A percentile compares a stretch with the other conserved stretches of the same genome.
Conservation (phyloP, 2,888 invertebrate genomes). For the Aricia artaxerxes region DNA sequence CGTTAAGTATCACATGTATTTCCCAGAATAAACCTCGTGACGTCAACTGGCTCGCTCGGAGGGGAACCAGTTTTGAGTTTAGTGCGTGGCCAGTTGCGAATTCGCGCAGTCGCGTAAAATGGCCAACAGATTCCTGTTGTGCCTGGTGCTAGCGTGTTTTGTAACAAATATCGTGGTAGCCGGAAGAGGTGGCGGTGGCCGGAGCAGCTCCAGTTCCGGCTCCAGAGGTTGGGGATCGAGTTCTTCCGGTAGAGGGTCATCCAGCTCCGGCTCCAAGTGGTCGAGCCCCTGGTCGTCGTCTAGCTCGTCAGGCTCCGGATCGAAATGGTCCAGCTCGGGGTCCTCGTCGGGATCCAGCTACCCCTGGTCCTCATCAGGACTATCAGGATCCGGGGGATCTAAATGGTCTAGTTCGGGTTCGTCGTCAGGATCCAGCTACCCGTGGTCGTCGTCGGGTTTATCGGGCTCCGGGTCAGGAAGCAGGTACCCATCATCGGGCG, state of each 20-base stretch:
- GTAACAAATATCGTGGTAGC: slow-evolving; percentile 52
- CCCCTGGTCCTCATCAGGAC: slow-evolving; percentile 36
- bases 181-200: slow-evolving; percentile 44
- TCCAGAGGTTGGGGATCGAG: slow-evolving; percentile 35
- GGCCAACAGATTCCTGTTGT: slow-evolving; percentile 63
- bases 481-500: slow-evolving; percentile 12
- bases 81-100: slow-evolving; percentile 44
- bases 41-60: slow-evolving; percentile 38
- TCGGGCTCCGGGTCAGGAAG: slow-evolving; percentile 36
- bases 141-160: slow-evolving; percentile 55
- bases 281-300: slow-evolving; percentile 38
- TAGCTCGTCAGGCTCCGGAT: slow-evolving; percentile 33
- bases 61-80: slow-evolving; percentile 42
- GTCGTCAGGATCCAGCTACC: slow-evolving; percentile 35
- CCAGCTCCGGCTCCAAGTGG: slow-evolving; percentile 34
- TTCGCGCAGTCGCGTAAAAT: slow-evolving; percentile 50
- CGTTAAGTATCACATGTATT: slow-evolving; percentile 1
- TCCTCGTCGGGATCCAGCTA: slow-evolving; percentile 36
- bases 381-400: slow-evolving; percentile 34
- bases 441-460: slow-evolving; percentile 37
- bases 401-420: slow-evolving; percentile 27
- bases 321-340: slow-evolving; percentile 23
- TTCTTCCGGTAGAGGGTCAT: slow-evolving; percentile 35
- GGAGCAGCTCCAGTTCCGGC: slow-evolving; percentile 44
- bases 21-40: slow-evolving; percentile 32